Conservation (phyloP, 1,140 invertebrate species). For the Diabrotica undecimpunctata region DNA sequence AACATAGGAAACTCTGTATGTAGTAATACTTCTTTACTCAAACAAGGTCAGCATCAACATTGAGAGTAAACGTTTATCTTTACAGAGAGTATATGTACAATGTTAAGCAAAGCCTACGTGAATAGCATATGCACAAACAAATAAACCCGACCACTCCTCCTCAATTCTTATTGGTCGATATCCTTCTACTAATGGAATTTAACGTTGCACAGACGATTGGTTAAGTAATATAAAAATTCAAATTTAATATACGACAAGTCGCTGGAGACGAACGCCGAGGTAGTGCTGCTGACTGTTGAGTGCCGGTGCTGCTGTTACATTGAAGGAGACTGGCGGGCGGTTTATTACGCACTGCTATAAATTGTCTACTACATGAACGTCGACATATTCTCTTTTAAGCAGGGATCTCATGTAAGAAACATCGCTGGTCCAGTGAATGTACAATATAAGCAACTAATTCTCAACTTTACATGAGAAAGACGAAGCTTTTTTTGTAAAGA, state of each 20-base stretch:
- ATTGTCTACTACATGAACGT: neutral
- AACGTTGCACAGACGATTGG: slow-evolving; percentile 40
- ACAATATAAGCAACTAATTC: no score
- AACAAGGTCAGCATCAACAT: no score
- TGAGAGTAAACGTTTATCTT: no score
- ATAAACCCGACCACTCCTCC: slow-evolving; percentile 37
- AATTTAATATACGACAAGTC: slow-evolving; percentile 37
- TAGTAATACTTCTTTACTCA: no score
- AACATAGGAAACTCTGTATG: no score
- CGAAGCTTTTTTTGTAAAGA: no score
- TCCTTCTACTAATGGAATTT: slow-evolving; percentile 35
- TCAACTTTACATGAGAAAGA: no score
- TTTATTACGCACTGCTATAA: slow-evolving; percentile 1
- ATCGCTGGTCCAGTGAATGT: no score
- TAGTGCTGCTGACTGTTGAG: no score
- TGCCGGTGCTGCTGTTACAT: neutral
- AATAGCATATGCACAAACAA: slow-evolving; percentile 42
- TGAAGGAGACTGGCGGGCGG: neutral
- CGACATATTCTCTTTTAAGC: no score
- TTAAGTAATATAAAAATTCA: slow-evolving; percentile 43
- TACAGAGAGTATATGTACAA: slow-evolving; percentile 29
- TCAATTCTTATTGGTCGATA: slow-evolving; percentile 31
- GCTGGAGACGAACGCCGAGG: neutral
- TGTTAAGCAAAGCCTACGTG: slow-evolving; percentile 36
- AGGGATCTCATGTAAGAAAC: no score